Percentiles rank a stretch among this genome's conserved stretches.
Evolutionary conservation across 2,797 vertebrate species (phyloP).

Genomic region (Parauchenoglanis punctatus): DNA sequence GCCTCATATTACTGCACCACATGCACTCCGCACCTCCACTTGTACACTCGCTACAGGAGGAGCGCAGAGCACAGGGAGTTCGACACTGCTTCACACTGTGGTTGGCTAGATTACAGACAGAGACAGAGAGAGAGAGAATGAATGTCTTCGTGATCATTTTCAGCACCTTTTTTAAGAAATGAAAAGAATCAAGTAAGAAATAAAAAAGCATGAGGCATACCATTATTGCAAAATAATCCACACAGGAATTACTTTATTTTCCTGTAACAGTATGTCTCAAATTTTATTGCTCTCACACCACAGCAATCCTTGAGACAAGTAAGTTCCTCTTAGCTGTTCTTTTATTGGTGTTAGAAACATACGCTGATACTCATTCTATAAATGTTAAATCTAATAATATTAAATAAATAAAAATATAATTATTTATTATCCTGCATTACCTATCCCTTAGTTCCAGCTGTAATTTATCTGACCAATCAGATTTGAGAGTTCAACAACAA

Average conservation of each 20-base stretch:
- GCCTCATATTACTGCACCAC: constrained; percentile 99
- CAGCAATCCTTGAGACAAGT: background rate
- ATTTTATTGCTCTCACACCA: background rate
- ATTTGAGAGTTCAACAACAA: background rate
- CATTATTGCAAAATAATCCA: background rate
- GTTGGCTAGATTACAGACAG: constrained; percentile 78
- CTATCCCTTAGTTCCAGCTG: background rate
- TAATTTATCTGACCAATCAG: background rate
- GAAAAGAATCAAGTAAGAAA: background rate
- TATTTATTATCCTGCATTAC: background rate
- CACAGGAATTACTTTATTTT: background rate
- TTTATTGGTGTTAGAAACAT: background rate
- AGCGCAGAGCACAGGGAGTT: constrained; percentile 87
- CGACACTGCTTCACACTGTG: constrained; percentile 97
- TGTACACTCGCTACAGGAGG: constrained; percentile 88
- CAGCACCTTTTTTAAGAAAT: background rate
- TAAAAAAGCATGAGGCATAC: background rate
- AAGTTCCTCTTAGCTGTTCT: background rate
- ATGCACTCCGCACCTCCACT: constrained; percentile 96
- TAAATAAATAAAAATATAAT: background rate
- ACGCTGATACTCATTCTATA: background rate
- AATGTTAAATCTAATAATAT: background rate
- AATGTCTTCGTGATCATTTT: constrained; percentile 13
- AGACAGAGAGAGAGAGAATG: background rate
- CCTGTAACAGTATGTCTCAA: background rate